These are phyloP conservation scores for Polydrusus tereticollis DNA, from an alignment of 2,888 invertebrate species.

Conservation along the genomic window DNA sequence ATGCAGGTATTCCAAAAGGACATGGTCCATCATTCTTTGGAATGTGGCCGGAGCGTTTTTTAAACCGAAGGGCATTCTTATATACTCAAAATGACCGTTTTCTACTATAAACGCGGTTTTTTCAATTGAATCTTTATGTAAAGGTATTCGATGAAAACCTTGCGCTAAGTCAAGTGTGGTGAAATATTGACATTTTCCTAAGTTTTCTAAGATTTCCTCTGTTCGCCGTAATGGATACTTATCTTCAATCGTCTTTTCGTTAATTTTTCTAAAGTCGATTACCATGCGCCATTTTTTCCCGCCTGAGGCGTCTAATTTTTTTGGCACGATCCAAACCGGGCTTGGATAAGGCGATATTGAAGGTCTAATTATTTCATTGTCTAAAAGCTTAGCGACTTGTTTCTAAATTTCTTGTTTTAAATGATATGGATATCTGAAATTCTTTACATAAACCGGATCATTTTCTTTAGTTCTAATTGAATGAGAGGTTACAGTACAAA, in stretches of 20 bases:
- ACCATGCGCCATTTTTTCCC: conserved; percentile 24
- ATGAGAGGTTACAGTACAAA: not conserved
- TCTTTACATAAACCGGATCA: conserved; percentile 6
- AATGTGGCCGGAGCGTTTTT: conserved; percentile 56
- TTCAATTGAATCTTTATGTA: conserved; percentile 51
- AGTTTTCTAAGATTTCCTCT: conserved; percentile 33
- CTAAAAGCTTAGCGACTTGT: conserved; percentile 16
- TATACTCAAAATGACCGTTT: conserved; percentile 49
- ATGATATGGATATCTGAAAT: conserved; percentile 12
- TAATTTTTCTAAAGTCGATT: conserved; percentile 3
- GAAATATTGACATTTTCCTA: too few relatives aligned
- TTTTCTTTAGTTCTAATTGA: too few relatives aligned
- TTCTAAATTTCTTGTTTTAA: conserved; percentile 26
- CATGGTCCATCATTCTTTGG: conserved; percentile 53
- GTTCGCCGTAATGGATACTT: conserved; percentile 28
- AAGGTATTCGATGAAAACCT: too few relatives aligned
- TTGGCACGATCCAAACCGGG: not conserved
- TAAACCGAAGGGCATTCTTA: conserved; percentile 56
- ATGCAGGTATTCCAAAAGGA: conserved; percentile 20
- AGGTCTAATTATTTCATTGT: conserved; percentile 25
- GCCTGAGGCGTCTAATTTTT: not conserved
- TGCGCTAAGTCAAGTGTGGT: too few relatives aligned
- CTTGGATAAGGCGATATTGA: conserved; percentile 30
- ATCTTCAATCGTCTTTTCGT: conserved; percentile 16
- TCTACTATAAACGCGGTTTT: conserved; percentile 58